phyloP scores from a whole-genome alignment of 2,113 vertebrate species.

The Chauna torquata region DNA sequence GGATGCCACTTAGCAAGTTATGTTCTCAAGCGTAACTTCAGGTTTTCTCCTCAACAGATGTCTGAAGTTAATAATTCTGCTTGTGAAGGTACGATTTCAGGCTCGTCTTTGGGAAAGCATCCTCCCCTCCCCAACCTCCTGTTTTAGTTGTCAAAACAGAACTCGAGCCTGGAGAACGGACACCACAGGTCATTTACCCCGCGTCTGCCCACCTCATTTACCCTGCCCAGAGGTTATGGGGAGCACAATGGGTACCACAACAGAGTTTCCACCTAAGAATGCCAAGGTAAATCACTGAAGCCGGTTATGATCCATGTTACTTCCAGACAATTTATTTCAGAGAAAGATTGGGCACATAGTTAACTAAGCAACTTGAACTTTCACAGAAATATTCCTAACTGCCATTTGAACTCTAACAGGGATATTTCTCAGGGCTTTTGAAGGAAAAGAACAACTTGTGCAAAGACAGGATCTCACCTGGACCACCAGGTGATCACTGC shows the following conservation, averaged over 20 bases:
- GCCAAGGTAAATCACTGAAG: neutral
- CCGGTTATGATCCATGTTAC: neutral
- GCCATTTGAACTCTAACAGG: neutral
- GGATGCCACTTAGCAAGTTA: neutral
- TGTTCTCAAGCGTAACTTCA: neutral
- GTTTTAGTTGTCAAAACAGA: neutral
- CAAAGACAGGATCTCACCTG: neutral
- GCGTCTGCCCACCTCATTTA: neutral
- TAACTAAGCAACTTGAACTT: neutral
- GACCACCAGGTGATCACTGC: neutral
- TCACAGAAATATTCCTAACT: neutral
- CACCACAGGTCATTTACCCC: neutral
- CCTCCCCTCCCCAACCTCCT: accelerated
- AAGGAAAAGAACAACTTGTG: neutral
- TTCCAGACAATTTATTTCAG: neutral
- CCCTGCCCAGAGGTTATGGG: neutral
- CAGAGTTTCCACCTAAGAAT: neutral
- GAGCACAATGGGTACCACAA: neutral
- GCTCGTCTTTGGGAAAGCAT: neutral
- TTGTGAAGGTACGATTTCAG: neutral
- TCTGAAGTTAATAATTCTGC: neutral
- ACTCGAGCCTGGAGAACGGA: neutral
- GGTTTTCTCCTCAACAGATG: too few relatives aligned
- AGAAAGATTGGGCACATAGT: accelerated
- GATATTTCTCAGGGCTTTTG: neutral